Base-by-base conservation (phyloP, 1,140 invertebrate species). In the Drosophila azteca region DNA sequence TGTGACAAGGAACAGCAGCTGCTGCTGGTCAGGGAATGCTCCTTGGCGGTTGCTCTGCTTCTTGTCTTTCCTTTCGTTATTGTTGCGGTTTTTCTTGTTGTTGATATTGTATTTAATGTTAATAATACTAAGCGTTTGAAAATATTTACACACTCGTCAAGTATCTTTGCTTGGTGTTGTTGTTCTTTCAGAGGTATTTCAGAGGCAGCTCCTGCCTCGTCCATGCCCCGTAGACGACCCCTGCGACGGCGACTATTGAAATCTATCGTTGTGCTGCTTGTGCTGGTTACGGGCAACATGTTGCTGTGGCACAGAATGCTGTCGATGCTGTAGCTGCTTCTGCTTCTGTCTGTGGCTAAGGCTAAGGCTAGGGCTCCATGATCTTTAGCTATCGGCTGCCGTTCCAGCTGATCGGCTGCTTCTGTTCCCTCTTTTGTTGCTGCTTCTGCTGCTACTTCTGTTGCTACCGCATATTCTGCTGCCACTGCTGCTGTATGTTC, bases 121-220 rank as follows among this genome's bases (percentile, higher is more conserved):
- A 83, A 89, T 88, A 89, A 89, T 88, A 89, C 83, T 88, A 88
- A 88, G 72, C 76, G 68, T 76, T 89, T 88, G 81, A 84, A 90
- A 90, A 79, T 89, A 89, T 89, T 83, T 89, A 89, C 84, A 89
- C 77, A 80, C 71, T 90, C 80, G 63, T 84, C 74, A 72, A 91
- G 76, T 74, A 90, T 61, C 71, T 57, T 90, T 81, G 89, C 77
- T 80, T 84, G 82, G 59, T 67, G 64, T 70, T 75, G 69, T 57
- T 72, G 69, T 57, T 72, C 48, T 39, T 39, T 51, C 17, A 20
- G 17, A 39, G 79, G 44, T 54, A 29, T 44, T 54, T 43, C 63
- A 64, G 59, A 54, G 63, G 48, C 53, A 79, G 62, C 64, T 55
- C 57, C 31, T 41, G 20, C 13, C 22, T n/a, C 20, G 15, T 35